Percentiles rank a stretch among this genome's conserved stretches.
Evolutionary conservation across 2,888 invertebrate species (phyloP).

Genomic region (Himalopsyche tibetana): DNA sequence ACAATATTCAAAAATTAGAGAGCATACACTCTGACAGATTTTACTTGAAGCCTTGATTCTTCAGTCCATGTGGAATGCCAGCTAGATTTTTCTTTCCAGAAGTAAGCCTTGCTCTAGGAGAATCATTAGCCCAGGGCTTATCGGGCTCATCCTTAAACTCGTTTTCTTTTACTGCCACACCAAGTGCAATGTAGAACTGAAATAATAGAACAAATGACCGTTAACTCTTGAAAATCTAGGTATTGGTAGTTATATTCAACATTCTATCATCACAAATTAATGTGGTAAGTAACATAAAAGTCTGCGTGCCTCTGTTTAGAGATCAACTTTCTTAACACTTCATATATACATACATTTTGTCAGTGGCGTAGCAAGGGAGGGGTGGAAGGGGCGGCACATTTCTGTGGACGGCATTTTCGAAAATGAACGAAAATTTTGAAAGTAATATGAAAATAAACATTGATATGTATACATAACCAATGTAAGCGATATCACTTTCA

Average conservation of each 20-base stretch:
- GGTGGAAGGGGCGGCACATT: no score
- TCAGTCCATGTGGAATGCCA: conserved; percentile 82
- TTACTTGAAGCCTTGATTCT: conserved; percentile 78
- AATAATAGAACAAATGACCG: conserved; percentile 36
- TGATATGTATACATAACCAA: no score
- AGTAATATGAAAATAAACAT: no score
- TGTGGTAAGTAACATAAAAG: neutral
- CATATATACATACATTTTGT: neutral
- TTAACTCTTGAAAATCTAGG: neutral
- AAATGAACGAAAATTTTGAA: no score
- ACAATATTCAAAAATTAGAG: conserved; percentile 68
- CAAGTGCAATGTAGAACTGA: conserved; percentile 86
- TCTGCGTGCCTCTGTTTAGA: neutral
- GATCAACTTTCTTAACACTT: neutral
- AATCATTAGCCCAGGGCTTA: conserved; percentile 87
- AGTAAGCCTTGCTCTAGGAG: conserved; percentile 81
- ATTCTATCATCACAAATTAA: neutral
- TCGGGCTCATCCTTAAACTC: conserved; percentile 80
- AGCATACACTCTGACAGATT: conserved; percentile 82
- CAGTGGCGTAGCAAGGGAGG: no score
- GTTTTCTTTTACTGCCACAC: conserved; percentile 87
- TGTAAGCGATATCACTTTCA: no score
- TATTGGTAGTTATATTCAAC: neutral
- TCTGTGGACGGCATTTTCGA: no score
- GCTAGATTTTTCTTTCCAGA: conserved; percentile 79